A percentile compares a stretch with the other conserved stretches of the same genome.
phyloP scores from a whole-genome alignment of 2,113 vertebrate species.

The Amphiprion percula region DNA sequence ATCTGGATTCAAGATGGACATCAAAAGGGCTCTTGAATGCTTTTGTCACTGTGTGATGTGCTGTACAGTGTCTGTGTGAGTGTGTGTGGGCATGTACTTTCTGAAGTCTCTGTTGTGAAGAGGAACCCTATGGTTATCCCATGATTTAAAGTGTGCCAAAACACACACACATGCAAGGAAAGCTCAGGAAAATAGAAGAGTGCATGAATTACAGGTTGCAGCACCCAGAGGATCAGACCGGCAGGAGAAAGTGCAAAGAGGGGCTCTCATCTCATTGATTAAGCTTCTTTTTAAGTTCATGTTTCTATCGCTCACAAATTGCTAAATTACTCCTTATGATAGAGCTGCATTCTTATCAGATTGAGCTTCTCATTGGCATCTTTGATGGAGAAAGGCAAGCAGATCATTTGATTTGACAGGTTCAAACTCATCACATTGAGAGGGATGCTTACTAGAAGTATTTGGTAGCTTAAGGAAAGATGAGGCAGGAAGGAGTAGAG shows the following conservation, averaged over 20 bases:
- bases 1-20: slow-evolving; percentile 51
- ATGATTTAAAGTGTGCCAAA: slow-evolving; percentile 66
- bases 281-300: slow-evolving; percentile 31
- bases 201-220: slow-evolving; percentile 62
- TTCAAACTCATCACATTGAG: slow-evolving; percentile 17
- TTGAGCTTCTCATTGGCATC: slow-evolving; percentile 3
- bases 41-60: slow-evolving; percentile 31
- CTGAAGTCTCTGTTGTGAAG: slow-evolving; percentile 53
- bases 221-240: slow-evolving; percentile 52
- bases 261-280: slow-evolving; percentile 42
- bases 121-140: slow-evolving; percentile 58
- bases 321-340: slow-evolving; percentile 26
- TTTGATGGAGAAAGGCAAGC: background rate
- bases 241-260: slow-evolving; percentile 58
- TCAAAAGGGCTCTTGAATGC: slow-evolving; percentile 14
- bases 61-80: background rate
- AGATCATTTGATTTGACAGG: slow-evolving; percentile 10
- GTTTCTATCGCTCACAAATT: slow-evolving; percentile 32
- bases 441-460: slow-evolving; percentile 15
- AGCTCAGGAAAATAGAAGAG: slow-evolving; percentile 40
- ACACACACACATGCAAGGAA: slow-evolving; percentile 47
- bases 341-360: slow-evolving; percentile 18
- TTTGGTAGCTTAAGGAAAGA: slow-evolving; percentile 5
- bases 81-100: slow-evolving; percentile 38
- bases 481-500: slow-evolving; percentile 18